phyloP scores from a whole-genome alignment of 2,797 vertebrate species.

The Scleropages formosus region DNA sequence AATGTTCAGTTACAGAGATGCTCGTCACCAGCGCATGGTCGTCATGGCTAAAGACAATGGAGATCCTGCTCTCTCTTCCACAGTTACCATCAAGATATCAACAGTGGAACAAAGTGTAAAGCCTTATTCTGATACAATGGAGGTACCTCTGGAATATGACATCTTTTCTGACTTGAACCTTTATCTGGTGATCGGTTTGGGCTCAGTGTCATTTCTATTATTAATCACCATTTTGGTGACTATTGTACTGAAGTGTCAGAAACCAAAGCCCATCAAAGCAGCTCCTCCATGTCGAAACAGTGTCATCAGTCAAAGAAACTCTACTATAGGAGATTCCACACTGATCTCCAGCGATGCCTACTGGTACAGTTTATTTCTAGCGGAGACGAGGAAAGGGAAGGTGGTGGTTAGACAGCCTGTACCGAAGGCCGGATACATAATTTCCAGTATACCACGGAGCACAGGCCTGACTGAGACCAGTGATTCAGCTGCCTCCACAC shows the following conservation, averaged over 20 bases:
- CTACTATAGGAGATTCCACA: background rate
- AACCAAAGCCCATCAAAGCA: slow-evolving; percentile 41
- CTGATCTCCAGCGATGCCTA: background rate
- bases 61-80: slow-evolving; percentile 47
- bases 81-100: slow-evolving; percentile 51
- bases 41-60: slow-evolving; percentile 53
- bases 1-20: slow-evolving; percentile 50
- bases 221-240: slow-evolving; percentile 52
- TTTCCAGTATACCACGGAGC: slow-evolving; percentile 40
- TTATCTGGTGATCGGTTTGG: slow-evolving; percentile 50
- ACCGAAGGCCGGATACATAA: slow-evolving; percentile 40
- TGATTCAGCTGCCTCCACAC: slow-evolving; percentile 36
- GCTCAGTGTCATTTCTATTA: slow-evolving; percentile 48
- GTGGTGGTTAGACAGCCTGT: slow-evolving; percentile 38
- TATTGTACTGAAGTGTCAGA: slow-evolving; percentile 51
- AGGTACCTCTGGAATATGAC: slow-evolving; percentile 44
- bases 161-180: slow-evolving; percentile 49
- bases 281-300: slow-evolving; percentile 46
- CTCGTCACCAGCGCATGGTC: slow-evolving; percentile 40
- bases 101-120: slow-evolving; percentile 43
- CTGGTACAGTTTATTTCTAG: slow-evolving; percentile 44
- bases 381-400: slow-evolving; percentile 40
- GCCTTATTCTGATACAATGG: slow-evolving; percentile 39
- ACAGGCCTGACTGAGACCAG: slow-evolving; percentile 36
- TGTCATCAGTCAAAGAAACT: background rate